Evolutionary conservation across 2,888 invertebrate species (phyloP).

Genomic region (Malacosoma neustria): DNA sequence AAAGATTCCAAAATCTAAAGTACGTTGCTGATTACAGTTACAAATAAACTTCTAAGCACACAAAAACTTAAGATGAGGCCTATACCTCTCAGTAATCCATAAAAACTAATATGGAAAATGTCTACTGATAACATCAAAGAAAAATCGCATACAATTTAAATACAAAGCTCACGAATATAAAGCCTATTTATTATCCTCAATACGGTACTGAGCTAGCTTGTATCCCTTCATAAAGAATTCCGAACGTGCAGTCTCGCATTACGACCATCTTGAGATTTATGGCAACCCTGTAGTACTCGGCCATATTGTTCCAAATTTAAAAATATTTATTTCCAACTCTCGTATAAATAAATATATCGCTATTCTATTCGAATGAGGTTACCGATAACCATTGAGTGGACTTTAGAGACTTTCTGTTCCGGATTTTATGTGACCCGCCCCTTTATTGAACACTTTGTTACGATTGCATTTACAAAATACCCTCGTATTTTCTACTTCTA

Average conservation of each 20-base stretch:
- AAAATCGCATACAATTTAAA: neutral
- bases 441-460: slow-evolving; percentile 17
- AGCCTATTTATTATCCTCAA: slow-evolving; percentile 39
- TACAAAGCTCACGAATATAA: slow-evolving; percentile 23
- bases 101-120: too few relatives aligned
- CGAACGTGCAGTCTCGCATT: slow-evolving; percentile 58
- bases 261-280: slow-evolving; percentile 68
- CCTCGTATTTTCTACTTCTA: neutral
- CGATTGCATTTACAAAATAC: slow-evolving; percentile 11
- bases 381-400: slow-evolving; percentile 33
- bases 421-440: slow-evolving; percentile 36
- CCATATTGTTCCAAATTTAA: slow-evolving; percentile 70
- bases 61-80: too few relatives aligned
- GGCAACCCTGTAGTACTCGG: slow-evolving; percentile 60
- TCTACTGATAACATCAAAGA: neutral
- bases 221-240: slow-evolving; percentile 66
- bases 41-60: too few relatives aligned
- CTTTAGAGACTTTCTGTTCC: slow-evolving; percentile 33
- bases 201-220: slow-evolving; percentile 33
- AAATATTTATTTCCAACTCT: slow-evolving; percentile 55
- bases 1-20: too few relatives aligned
- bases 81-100: too few relatives aligned
- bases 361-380: slow-evolving; percentile 7
- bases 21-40: too few relatives aligned
- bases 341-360: slow-evolving; percentile 23